Evolutionary conservation across 1,140 invertebrate species (phyloP).

Genomic region (Caenorhabditis inopinata): DNA sequence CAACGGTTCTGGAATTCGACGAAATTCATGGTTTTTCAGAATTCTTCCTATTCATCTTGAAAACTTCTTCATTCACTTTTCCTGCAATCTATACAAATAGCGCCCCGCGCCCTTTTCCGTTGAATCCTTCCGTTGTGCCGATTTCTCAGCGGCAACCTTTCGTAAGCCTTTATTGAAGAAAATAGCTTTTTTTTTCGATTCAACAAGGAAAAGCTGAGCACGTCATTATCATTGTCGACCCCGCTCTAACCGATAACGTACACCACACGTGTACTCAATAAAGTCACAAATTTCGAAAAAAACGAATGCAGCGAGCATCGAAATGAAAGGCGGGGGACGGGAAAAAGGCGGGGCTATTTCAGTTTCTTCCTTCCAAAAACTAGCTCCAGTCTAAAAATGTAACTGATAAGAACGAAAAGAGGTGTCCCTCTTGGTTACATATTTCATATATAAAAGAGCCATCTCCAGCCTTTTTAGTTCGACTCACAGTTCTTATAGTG

Average conservation of each 20-base stretch:
- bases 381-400: neutral
- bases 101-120: no score
- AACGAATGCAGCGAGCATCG: neutral
- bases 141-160: no score
- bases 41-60: no score
- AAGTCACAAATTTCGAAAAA: slow-evolving; percentile 23
- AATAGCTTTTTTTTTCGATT: neutral
- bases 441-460: neutral
- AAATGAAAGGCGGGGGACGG: slow-evolving; percentile 26
- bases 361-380: neutral
- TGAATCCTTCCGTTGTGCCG: no score
- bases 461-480: neutral
- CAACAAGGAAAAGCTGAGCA: neutral
- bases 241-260: neutral
- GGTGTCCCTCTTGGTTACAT: neutral
- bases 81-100: no score
- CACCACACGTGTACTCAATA: neutral
- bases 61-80: no score
- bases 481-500: neutral
- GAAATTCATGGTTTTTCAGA: no score
- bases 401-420: neutral
- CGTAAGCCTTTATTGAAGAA: neutral
- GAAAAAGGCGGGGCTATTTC: slow-evolving; percentile 1
- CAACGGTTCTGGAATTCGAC: no score
- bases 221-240: neutral